Conservation (phyloP, 2,113 vertebrate species). For the Empidonax traillii region DNA sequence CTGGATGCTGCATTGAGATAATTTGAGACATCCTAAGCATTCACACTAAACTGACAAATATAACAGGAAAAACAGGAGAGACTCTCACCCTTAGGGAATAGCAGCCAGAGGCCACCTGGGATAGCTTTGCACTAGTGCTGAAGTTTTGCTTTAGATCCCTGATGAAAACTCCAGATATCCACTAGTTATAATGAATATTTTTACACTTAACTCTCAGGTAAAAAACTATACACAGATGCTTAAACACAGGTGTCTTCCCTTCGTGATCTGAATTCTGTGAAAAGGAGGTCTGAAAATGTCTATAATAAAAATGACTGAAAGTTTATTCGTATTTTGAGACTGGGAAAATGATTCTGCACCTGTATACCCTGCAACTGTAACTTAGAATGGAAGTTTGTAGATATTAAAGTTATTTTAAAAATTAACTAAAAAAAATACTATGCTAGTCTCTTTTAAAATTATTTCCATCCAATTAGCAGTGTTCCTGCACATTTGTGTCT, state of each 20-base stretch:
- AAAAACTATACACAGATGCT: neutral
- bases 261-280: neutral
- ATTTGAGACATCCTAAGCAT: neutral
- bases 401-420: neutral
- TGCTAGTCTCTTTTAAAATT: neutral
- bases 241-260: neutral
- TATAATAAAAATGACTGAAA: neutral
- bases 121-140: neutral
- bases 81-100: neutral
- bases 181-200: neutral
- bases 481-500: neutral
- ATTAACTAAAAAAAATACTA: neutral
- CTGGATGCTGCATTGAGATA: neutral
- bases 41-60: neutral
- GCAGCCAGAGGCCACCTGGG: neutral
- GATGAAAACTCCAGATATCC: neutral
- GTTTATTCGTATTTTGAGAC: neutral
- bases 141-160: neutral
- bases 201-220: neutral
- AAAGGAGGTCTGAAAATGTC: neutral
- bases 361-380: neutral
- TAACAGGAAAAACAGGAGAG: neutral
- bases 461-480: neutral
- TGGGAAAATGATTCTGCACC: neutral
- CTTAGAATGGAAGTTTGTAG: neutral